Base-by-base conservation (phyloP, 1,140 invertebrate species). In the Apolygus lucorum region DNA sequence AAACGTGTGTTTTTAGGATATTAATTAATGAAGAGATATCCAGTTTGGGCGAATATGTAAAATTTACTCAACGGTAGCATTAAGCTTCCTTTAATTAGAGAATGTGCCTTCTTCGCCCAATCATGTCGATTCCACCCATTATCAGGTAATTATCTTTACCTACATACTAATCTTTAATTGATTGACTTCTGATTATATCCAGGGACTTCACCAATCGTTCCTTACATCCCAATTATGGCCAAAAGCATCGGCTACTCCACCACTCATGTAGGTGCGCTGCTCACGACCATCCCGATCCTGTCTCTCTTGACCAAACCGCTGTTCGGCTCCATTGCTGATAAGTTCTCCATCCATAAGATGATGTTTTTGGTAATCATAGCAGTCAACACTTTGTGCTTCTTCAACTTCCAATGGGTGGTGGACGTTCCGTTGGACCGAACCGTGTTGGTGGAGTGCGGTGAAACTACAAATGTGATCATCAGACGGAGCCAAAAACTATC, bases 261-360 rank as follows among this genome's bases (percentile, higher is more conserved):
- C 11, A 66, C 29, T 17, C 26, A 17, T 28, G n/a, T 66, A 17
- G 64, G 64, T 4, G n/a, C 28, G 2, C n/a, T 66, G n/a, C n/a
- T 66, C n/a, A 66, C 28, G n/a, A 34, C 29, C 27, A 66, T 34
- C 17, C 64, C 64, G 1, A n/a, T 66, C n/a, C 26, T 66, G 28
- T 34, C 28, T 1, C 29, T 66, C 27, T 1, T 66, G 1, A 66
- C 29, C 1, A 66, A 66, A 34, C 64, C 64, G 2, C 2, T 66
- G 1, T 1, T 66, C 27, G 64, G 64, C n/a, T 27, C 14, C 17
- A n/a, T 66, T 11, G 26, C 64, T 2, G 64, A 66, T 42, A 66
- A 66, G 21, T 66, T 29, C 21, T 21, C 14, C 14, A 14, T 28
- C 4, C 64, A 66, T 21, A 66, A 66, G 26, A 2, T 8, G 13